A percentile compares a stretch with the other conserved stretches of the same genome.
phyloP scores from a whole-genome alignment of 2,113 vertebrate species.

The Caracal caracal region DNA sequence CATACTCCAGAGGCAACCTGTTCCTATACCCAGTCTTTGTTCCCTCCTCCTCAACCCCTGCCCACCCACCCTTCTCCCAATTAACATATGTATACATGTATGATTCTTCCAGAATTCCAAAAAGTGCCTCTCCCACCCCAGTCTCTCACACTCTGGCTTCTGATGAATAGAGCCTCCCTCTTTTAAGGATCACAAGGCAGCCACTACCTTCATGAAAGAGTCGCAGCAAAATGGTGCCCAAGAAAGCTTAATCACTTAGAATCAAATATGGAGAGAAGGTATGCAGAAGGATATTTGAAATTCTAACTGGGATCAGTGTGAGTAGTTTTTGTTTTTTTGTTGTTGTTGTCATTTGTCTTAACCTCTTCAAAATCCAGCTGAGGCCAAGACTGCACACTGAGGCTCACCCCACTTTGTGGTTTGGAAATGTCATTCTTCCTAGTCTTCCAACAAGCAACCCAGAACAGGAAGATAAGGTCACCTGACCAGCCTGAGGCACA shows the following conservation, averaged over 20 bases:
- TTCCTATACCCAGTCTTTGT: background rate
- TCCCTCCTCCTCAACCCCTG: background rate
- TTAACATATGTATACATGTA: background rate
- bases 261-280: background rate
- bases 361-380: background rate
- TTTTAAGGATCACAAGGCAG: background rate
- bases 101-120: slow-evolving; percentile 34
- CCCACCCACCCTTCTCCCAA: background rate
- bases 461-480: background rate
- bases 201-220: background rate
- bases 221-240: background rate
- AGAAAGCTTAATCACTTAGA: background rate
- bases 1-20: background rate
- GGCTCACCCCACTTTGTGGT: background rate
- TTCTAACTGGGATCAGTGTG: background rate
- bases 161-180: background rate
- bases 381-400: background rate
- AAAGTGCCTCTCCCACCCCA: background rate
- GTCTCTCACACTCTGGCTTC: background rate
- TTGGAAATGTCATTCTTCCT: background rate
- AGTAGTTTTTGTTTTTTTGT: background rate
- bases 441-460: background rate
- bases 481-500: background rate
- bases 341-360: background rate
- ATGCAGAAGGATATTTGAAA: background rate